A percentile compares a stretch with the other conserved stretches of the same genome.
These are phyloP conservation scores for Anagrus nilaparvatae DNA, from an alignment of 1,140 invertebrate genomes.

Conservation along the genomic window DNA sequence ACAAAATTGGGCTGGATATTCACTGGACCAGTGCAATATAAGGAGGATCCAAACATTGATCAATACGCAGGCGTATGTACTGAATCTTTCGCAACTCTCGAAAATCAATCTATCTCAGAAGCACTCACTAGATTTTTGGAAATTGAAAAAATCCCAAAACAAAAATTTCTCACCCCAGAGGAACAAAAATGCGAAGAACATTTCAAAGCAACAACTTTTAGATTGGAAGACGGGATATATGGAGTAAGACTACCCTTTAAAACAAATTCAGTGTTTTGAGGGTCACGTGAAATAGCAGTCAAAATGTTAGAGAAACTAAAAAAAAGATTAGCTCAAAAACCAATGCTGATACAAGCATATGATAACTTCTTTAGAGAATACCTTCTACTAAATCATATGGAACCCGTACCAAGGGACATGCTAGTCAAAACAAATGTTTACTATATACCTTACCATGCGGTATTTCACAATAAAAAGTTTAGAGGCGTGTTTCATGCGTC, in stretches of 20 bases:
- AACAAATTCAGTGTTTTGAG: neutral
- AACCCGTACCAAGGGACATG: conserved; percentile 8
- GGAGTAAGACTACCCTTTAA: neutral
- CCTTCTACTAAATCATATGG: conserved; percentile 25
- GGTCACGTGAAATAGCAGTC: conserved; percentile 1
- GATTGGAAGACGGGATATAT: neutral
- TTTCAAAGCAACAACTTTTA: neutral
- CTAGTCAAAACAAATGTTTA: conserved; percentile 1
- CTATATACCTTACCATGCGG: conserved; percentile 37
- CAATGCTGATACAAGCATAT: conserved; percentile 6
- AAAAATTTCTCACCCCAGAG: neutral
- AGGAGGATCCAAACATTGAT: no score
- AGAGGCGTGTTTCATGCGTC: conserved; percentile 35
- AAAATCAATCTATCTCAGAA: neutral
- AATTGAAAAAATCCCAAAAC: no score
- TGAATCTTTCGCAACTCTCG: neutral
- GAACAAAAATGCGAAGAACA: conserved; percentile 4
- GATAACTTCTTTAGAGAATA: conserved; percentile 27
- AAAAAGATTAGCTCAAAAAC: neutral
- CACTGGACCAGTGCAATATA: neutral
- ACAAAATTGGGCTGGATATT: neutral
- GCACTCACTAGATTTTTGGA: neutral
- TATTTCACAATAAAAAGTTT: conserved; percentile 28
- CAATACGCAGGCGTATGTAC: neutral
- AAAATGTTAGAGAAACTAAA: neutral